Base-by-base conservation (phyloP, 2,888 invertebrate species). In the Vesta saturnalis region DNA sequence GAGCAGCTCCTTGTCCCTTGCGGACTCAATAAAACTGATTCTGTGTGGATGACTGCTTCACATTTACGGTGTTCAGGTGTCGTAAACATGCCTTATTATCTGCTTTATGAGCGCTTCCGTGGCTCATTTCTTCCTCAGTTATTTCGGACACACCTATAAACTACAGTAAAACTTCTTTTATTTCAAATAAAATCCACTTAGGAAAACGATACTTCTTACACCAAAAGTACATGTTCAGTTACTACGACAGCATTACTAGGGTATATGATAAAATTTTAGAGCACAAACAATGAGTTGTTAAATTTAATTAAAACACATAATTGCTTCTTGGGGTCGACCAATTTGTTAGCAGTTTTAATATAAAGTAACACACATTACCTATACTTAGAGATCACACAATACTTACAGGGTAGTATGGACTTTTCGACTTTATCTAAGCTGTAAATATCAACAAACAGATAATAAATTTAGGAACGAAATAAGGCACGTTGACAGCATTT, bases 81-180 rank as follows among this genome's bases (percentile, higher is more conserved):
- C 81, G 81, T 82, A 82, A 82, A 82, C 81, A 81, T 80, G 78
- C 79, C 82, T 82, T 82, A 82, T 82, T 81, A 81, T 80, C 79
- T 79, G 76, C 77, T 82, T 82, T 81, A 82, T 80, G 81, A 81
- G 76, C 80, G 73, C 72, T 75, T 73, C 72, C 74, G 72, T 73
- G 74, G 73, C 76, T 79, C 76, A 76, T 79, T 78, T 79, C 77
- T 78, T 78, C 69, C 73, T 72, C 74, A 71, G 76, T 78, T 77
- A 78, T 79, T 79, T 78, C 77, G 80, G 77, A 77, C 78, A 78
- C 73, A 77, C 35, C 30, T 74, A 77, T 80, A 80, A 79, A 79
- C 74, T 72, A 58, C 60, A 68, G 65, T 70, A 74, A 71, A 75
- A 75, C 75, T 75, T 71, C 74, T 74, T 76, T 75, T 75, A 76